These are phyloP conservation scores for Noctilio leporinus DNA, from an alignment of 2,113 vertebrate species.

Conservation along the genomic window DNA sequence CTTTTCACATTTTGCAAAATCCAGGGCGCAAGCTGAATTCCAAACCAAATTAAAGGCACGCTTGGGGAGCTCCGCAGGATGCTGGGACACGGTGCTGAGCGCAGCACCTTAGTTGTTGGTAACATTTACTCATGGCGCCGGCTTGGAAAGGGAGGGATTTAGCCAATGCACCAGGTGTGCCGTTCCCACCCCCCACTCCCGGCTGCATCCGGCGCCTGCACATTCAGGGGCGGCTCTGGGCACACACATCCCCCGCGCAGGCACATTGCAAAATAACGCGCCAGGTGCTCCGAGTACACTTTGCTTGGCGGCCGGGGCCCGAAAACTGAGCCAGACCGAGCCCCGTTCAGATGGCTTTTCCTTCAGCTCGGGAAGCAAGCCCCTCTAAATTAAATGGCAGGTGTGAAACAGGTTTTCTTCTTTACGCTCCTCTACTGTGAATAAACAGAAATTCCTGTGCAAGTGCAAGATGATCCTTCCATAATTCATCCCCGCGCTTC, in stretches of 20 bases:
- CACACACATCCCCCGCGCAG: fast-evolving
- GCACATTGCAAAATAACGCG: neutral
- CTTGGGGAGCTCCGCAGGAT: neutral
- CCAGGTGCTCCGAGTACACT: fast-evolving
- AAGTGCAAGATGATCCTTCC: constrained; percentile 60
- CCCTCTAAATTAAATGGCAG: constrained; percentile 73
- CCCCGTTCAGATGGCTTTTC: constrained; percentile 42
- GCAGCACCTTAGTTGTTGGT: fast-evolving
- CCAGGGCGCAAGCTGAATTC: constrained; percentile 34
- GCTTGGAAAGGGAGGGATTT: neutral
- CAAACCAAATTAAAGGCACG: neutral
- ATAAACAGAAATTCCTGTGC: constrained; percentile 71
- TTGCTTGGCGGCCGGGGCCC: neutral
- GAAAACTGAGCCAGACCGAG: neutral
- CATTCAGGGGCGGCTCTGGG: neutral
- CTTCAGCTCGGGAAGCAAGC: constrained; percentile 48
- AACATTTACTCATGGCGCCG: neutral
- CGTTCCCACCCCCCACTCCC: neutral
- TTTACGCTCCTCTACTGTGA: constrained; percentile 45
- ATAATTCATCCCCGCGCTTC: constrained; percentile 70
- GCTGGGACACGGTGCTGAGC: neutral
- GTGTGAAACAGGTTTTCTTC: constrained; percentile 55
- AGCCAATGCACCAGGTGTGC: neutral
- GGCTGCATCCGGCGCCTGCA: neutral
- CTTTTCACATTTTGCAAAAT: constrained; percentile 24